Percentiles rank a stretch among this genome's conserved stretches.
Evolutionary conservation across 2,888 invertebrate genomes (phyloP).

Genomic region (Scrobipalpa costella): DNA sequence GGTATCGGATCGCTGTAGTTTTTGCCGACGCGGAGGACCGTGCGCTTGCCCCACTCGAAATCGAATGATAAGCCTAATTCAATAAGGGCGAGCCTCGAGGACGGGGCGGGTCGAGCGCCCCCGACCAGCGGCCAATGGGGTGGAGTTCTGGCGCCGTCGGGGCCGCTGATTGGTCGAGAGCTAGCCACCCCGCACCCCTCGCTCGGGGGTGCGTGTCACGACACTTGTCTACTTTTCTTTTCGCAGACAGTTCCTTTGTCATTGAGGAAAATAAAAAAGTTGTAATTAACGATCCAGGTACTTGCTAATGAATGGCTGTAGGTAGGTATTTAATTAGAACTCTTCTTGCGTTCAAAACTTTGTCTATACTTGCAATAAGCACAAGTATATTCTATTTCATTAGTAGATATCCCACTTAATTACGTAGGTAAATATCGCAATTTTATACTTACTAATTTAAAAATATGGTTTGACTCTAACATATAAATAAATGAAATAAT

Average conservation of each 20-base stretch:
- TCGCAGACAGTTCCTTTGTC: slow-evolving; percentile 81
- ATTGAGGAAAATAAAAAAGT: slow-evolving; percentile 81
- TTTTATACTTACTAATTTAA: background rate
- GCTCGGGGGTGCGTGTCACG: slow-evolving; percentile 77
- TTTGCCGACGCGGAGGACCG: slow-evolving; percentile 72
- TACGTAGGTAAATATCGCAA: background rate
- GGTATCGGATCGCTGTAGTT: slow-evolving; percentile 73
- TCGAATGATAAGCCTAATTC: slow-evolving; percentile 90
- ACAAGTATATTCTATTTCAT: background rate
- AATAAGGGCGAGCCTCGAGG: slow-evolving; percentile 84
- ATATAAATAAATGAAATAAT: too few species aligned
- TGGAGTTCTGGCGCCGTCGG: slow-evolving; percentile 50
- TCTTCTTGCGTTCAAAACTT: slow-evolving; percentile 35
- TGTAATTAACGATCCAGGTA: slow-evolving; percentile 81
- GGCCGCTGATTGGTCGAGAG: slow-evolving; percentile 56
- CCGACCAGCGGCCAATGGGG: slow-evolving; percentile 65
- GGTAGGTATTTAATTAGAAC: slow-evolving; percentile 50
- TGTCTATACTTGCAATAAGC: slow-evolving; percentile 23
- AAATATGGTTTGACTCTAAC: too few species aligned
- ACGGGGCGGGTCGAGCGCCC: slow-evolving; percentile 75
- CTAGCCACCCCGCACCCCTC: slow-evolving; percentile 47
- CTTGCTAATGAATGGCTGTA: slow-evolving; percentile 70
- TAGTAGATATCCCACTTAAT: background rate
- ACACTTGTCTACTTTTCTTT: slow-evolving; percentile 82
- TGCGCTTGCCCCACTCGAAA: slow-evolving; percentile 79